A percentile compares a stretch with the other conserved stretches of the same genome.
Conservation (phyloP, 1,140 invertebrate species). For the Elymnias hypermnestra region DNA sequence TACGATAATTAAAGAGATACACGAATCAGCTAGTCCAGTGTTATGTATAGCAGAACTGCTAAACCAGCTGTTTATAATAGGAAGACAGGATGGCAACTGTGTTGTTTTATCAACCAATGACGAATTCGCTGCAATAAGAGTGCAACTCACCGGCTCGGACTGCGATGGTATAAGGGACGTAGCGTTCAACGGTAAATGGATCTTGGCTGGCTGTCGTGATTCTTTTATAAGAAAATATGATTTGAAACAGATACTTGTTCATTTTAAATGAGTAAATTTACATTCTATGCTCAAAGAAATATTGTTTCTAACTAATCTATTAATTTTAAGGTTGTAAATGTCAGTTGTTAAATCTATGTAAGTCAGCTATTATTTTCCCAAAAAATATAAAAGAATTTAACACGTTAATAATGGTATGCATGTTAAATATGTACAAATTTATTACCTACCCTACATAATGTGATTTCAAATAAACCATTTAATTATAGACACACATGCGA, state of each 20-base stretch:
- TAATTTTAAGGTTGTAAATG: no score
- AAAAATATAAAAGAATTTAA: no score
- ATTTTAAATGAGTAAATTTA: slow-evolving; percentile 45
- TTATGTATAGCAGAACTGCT: slow-evolving; percentile 50
- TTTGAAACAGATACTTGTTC: slow-evolving; percentile 60
- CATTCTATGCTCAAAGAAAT: not conserved
- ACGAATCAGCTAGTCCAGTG: slow-evolving; percentile 72
- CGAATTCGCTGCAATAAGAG: slow-evolving; percentile 50
- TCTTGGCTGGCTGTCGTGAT: slow-evolving; percentile 78
- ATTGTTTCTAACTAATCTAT: not conserved
- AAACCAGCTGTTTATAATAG: slow-evolving; percentile 65
- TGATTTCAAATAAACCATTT: no score
- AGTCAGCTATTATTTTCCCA: no score
- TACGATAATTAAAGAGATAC: slow-evolving; percentile 45
- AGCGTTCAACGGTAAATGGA: slow-evolving; percentile 74
- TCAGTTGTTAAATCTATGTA: no score
- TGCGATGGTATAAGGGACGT: slow-evolving; percentile 81
- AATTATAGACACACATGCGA: no score
- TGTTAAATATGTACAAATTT: no score
- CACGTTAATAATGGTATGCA: no score
- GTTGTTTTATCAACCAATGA: slow-evolving; percentile 57
- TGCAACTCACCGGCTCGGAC: slow-evolving; percentile 82
- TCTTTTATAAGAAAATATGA: slow-evolving; percentile 77
- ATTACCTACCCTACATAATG: no score
- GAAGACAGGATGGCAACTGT: slow-evolving; percentile 79